Evolutionary conservation across 2,113 vertebrate species (phyloP).

Genomic region (Cephalopholis sonnerati): DNA sequence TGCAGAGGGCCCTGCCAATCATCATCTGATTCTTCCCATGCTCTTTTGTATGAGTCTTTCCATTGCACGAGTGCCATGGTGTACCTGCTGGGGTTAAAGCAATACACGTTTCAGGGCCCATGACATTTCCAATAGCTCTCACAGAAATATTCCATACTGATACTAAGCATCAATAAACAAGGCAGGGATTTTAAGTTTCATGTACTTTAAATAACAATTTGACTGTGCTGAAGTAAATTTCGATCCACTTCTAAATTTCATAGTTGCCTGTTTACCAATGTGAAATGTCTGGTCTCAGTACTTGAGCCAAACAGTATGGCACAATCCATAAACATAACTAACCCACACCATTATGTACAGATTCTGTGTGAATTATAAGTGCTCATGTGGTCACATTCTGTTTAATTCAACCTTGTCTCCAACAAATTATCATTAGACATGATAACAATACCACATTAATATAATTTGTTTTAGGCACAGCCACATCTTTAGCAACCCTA

Average conservation of each 20-base stretch:
- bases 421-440: neutral
- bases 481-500: slow-evolving; percentile 10
- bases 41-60: slow-evolving; percentile 58
- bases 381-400: neutral
- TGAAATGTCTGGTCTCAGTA: neutral
- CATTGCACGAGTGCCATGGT: slow-evolving; percentile 45
- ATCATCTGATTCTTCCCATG: slow-evolving; percentile 55
- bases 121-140: slow-evolving; percentile 2
- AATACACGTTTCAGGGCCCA: slow-evolving; percentile 21
- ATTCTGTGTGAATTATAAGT: neutral
- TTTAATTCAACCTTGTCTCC: neutral
- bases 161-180: neutral
- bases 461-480: neutral
- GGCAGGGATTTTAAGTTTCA: neutral
- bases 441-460: neutral
- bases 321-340: neutral
- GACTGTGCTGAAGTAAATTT: neutral
- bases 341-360: no score
- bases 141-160: neutral
- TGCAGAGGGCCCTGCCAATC: slow-evolving; percentile 82
- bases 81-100: slow-evolving; percentile 55
- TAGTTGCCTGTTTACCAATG: neutral
- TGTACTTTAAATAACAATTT: neutral
- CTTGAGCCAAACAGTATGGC: neutral
- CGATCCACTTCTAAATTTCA: neutral